Conservation (phyloP, 2,113 vertebrate species). For the Setophaga petechia region DNA sequence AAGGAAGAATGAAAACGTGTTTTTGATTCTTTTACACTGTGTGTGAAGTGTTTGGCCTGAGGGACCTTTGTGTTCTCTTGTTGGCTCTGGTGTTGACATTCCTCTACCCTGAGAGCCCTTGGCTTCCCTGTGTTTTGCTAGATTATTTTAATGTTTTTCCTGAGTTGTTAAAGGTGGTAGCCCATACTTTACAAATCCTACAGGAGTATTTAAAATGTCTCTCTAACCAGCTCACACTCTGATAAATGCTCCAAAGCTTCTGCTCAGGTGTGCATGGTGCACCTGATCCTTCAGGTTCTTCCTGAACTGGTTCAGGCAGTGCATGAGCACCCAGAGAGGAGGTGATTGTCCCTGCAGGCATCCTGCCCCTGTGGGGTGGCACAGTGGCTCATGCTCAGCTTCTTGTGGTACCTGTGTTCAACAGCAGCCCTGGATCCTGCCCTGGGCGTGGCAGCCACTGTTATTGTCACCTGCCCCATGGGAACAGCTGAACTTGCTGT, state of each 20-base stretch:
- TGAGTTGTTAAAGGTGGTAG: not conserved
- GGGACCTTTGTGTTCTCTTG: not conserved
- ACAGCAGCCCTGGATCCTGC: not conserved
- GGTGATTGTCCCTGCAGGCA: not conserved
- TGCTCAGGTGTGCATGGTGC: not conserved
- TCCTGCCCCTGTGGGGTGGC: not conserved
- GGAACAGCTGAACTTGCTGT: not conserved
- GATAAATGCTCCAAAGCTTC: not conserved
- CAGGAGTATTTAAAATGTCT: not conserved
- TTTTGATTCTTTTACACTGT: not conserved
- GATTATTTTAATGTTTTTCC: not conserved
- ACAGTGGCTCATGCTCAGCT: not conserved
- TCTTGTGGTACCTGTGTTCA: not conserved
- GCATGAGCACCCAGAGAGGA: not conserved
- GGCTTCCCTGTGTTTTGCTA: slow-evolving; percentile 13
- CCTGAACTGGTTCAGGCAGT: slow-evolving; percentile 15
- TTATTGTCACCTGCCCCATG: not conserved
- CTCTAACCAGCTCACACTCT: not conserved
- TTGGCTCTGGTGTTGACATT: slow-evolving; percentile 21
- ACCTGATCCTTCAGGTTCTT: slow-evolving; percentile 14
- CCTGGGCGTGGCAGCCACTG: not conserved
- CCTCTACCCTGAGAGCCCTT: not conserved
- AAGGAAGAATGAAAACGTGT: not conserved
- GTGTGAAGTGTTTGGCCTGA: not conserved
- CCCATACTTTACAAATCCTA: slow-evolving; percentile 1